Evolutionary conservation across 2,888 invertebrate species (phyloP).

Genomic region (Drosophila affinis): DNA sequence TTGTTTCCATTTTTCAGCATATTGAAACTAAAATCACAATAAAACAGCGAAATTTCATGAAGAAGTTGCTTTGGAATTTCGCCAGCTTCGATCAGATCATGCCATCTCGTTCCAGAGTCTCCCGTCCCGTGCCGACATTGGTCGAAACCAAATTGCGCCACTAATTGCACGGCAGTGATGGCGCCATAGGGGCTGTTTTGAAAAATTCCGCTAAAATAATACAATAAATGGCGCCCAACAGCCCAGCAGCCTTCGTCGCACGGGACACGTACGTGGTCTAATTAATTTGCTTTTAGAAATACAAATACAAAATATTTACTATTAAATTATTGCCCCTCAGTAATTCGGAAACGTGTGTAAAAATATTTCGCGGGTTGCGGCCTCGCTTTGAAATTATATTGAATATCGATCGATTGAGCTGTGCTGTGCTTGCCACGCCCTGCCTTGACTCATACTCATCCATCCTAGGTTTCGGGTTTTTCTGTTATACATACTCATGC

Average conservation of each 20-base stretch:
- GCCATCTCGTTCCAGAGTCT: slow-evolving; percentile 40
- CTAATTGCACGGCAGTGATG: slow-evolving; percentile 66
- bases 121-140: slow-evolving; percentile 7
- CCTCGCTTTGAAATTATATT: slow-evolving; percentile 54
- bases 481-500: slow-evolving; percentile 41
- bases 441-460: slow-evolving; percentile 66
- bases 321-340: slow-evolving; percentile 27
- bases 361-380: slow-evolving; percentile 70
- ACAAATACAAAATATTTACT: slow-evolving; percentile 30
- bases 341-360: slow-evolving; percentile 34
- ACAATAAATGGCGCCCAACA: slow-evolving; percentile 43
- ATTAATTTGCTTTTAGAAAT: slow-evolving; percentile 71
- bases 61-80: slow-evolving; percentile 46
- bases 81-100: slow-evolving; percentile 71
- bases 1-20: slow-evolving; percentile 44
- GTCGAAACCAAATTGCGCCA: slow-evolving; percentile 59
- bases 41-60: slow-evolving; percentile 31
- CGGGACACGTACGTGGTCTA: slow-evolving; percentile 68
- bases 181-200: slow-evolving; percentile 62
- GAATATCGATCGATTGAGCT: slow-evolving; percentile 67
- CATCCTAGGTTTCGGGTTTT: slow-evolving; percentile 60
- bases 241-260: slow-evolving; percentile 60
- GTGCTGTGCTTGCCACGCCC: slow-evolving; percentile 52
- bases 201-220: slow-evolving; percentile 38
- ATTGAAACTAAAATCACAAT: slow-evolving; percentile 31